These are phyloP conservation scores for Bombus cullumanus DNA, from an alignment of 1,140 invertebrate genomes.

Conservation along the genomic window DNA sequence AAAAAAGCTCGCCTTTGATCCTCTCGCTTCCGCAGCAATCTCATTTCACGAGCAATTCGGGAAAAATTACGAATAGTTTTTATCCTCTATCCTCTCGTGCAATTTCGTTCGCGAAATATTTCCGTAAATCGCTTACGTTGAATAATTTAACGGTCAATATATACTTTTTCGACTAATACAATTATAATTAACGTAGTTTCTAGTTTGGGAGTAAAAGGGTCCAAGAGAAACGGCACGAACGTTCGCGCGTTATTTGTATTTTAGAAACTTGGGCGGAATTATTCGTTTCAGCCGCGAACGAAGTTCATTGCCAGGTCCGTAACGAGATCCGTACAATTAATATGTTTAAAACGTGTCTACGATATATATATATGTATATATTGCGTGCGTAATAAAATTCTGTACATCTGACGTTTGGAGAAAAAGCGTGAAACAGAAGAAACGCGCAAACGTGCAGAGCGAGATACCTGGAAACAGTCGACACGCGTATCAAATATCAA, in stretches of 20 bases:
- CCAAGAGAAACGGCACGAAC: not conserved
- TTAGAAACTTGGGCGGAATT: not conserved
- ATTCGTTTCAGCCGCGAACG: not conserved
- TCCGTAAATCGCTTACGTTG: not conserved
- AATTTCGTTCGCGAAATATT: too few relatives aligned
- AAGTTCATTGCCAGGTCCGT: conserved; percentile 29
- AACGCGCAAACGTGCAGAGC: conserved; percentile 11
- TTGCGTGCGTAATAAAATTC: conserved; percentile 4
- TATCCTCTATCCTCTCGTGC: not conserved
- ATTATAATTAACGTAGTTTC: not conserved
- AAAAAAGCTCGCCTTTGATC: not conserved
- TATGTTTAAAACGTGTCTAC: not conserved
- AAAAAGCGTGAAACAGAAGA: conserved; percentile 3
- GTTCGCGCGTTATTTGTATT: not conserved
- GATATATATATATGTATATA: not conserved
- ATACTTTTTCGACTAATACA: too few relatives aligned
- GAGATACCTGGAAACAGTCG: conserved; percentile 14
- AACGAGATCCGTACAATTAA: conserved; percentile 5
- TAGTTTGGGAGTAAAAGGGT: not conserved
- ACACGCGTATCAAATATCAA: conserved; percentile 40
- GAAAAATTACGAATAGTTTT: not conserved
- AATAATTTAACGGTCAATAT: not conserved
- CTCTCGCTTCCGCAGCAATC: not conserved
- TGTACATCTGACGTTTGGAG: conserved; percentile 32
- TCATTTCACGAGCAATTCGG: too few relatives aligned